Evolutionary conservation across 1,140 invertebrate species (phyloP).

Genomic region (Coenobita brevimanus): DNA sequence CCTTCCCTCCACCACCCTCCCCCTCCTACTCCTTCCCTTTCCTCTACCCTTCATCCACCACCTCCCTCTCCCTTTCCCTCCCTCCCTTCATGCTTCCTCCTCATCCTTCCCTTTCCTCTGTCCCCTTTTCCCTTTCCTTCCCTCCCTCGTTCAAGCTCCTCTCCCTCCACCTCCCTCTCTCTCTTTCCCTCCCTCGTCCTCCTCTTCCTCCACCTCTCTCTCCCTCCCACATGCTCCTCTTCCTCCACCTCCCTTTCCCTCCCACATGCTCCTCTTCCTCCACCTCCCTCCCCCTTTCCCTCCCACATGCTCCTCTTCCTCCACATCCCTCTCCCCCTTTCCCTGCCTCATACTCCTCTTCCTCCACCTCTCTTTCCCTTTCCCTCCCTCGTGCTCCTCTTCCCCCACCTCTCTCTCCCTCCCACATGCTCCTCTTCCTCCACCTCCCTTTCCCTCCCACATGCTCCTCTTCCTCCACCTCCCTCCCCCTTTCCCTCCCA

Average conservation of each 20-base stretch:
- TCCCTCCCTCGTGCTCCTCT: neutral
- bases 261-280: neutral
- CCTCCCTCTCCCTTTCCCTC: neutral
- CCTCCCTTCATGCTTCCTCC: neutral
- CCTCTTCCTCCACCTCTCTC: neutral
- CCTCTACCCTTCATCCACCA: neutral
- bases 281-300: neutral
- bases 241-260: neutral
- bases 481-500: neutral
- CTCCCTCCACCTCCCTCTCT: neutral
- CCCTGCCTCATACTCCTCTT: neutral
- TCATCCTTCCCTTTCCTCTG: too few relatives aligned
- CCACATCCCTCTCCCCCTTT: neutral
- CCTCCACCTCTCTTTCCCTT: neutral
- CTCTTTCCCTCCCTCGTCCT: neutral
- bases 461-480: neutral
- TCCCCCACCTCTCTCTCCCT: too few relatives aligned
- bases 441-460: too few relatives aligned
- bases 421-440: too few relatives aligned
- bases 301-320: too few relatives aligned
- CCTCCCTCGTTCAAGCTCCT: neutral
- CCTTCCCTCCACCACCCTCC: neutral
- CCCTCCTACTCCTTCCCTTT: neutral
- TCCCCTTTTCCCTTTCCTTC: neutral
- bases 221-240: neutral